Percentiles rank a stretch among this genome's conserved stretches.
Evolutionary conservation across 2,113 vertebrate species (phyloP).

Genomic region (Ctenomys sociabilis): DNA sequence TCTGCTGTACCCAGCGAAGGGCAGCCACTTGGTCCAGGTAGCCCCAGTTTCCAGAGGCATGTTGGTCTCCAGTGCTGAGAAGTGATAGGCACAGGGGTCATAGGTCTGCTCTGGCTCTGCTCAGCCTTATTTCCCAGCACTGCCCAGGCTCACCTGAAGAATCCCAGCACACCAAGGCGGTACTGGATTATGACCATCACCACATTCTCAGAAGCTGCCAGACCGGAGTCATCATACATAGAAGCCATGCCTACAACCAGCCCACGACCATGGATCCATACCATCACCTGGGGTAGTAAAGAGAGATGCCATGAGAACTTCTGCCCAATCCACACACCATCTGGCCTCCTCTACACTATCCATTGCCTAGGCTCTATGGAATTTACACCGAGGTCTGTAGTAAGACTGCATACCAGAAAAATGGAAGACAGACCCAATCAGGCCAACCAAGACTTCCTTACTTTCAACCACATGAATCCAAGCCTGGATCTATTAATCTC

Average conservation of each 20-base stretch:
- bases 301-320: not conserved
- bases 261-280: not conserved
- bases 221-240: not conserved
- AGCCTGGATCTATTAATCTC: not conserved
- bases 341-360: not conserved
- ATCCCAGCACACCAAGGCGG: not conserved
- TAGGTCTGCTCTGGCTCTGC: too few species aligned
- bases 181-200: not conserved
- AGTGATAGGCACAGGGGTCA: not conserved
- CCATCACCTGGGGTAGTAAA: not conserved
- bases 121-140: too few species aligned
- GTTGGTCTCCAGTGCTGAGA: not conserved
- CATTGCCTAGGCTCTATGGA: not conserved
- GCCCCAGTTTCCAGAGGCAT: not conserved
- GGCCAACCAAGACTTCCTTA: not conserved
- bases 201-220: not conserved
- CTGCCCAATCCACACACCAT: not conserved
- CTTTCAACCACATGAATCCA: not conserved
- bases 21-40: not conserved
- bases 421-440: not conserved
- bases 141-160: not conserved
- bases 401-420: not conserved
- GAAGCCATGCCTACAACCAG: not conserved
- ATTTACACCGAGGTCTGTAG: not conserved
- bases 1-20: conserved; percentile 87